A percentile compares a stretch with the other conserved stretches of the same genome.
These are phyloP conservation scores for Pseudopodoces humilis DNA, from an alignment of 2,113 vertebrate genomes.

Conservation along the genomic window DNA sequence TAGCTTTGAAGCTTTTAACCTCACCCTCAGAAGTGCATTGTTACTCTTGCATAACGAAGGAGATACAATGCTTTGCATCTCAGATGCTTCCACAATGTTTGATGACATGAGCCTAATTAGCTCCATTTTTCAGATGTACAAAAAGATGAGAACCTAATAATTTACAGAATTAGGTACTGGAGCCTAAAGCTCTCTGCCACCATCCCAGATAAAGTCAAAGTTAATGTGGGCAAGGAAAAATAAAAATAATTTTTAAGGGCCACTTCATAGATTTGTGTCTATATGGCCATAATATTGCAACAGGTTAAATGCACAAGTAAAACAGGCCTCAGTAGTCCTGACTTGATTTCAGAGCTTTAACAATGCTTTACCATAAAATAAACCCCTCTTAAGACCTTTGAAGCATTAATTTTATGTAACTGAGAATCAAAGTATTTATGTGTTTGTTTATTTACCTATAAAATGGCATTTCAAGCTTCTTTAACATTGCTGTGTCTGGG, in stretches of 20 bases:
- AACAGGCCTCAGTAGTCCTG: neutral
- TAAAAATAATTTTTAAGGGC: neutral
- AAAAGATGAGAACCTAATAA: neutral
- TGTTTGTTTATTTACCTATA: slow-evolving; percentile 50
- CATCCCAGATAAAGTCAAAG: neutral
- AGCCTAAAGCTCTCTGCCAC: neutral
- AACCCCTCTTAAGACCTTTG: slow-evolving; percentile 9
- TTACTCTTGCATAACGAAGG: neutral
- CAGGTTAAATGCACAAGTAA: neutral
- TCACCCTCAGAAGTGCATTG: neutral
- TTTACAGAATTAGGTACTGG: neutral
- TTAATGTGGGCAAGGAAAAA: neutral
- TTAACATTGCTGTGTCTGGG: slow-evolving; percentile 9
- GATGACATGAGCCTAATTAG: neutral
- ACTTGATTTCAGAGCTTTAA: neutral
- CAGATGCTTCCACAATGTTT: neutral
- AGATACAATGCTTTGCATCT: neutral
- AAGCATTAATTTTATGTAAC: neutral
- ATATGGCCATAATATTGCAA: neutral
- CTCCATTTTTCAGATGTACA: neutral
- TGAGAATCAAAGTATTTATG: slow-evolving; percentile 19
- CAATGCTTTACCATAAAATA: neutral
- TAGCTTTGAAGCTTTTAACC: neutral
- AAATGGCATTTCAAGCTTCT: slow-evolving; percentile 35
- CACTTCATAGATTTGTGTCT: neutral